Evolutionary conservation across 1,140 invertebrate genomes (phyloP).

Genomic region (Saccostrea glomerata): DNA sequence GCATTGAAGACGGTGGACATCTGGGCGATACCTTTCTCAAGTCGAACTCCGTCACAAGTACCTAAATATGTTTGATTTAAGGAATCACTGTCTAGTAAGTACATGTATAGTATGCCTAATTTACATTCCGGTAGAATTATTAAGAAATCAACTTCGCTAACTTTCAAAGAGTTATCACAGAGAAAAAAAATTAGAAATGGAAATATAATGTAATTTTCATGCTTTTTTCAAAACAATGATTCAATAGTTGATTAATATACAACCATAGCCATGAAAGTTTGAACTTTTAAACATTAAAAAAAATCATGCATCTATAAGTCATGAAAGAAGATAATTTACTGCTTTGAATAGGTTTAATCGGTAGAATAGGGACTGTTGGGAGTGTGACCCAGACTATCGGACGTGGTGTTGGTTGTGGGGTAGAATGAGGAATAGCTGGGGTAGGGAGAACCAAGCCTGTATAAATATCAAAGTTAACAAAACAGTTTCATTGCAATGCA

Average conservation of each 20-base stretch:
- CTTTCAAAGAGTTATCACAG: no score
- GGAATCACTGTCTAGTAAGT: no score
- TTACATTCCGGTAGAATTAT: no score
- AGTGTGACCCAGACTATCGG: background rate
- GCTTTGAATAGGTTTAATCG: background rate
- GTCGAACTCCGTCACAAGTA: background rate
- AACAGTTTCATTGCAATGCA: background rate
- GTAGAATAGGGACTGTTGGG: background rate
- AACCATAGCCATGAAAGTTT: no score
- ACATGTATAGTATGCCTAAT: no score
- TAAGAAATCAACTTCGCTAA: no score
- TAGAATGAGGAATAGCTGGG: background rate
- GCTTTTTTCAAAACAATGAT: no score
- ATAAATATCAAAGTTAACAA: background rate
- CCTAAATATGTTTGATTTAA: background rate
- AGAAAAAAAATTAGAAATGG: no score
- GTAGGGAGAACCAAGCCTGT: conserved; percentile 6
- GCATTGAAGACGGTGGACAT: background rate
- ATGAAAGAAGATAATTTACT: background rate
- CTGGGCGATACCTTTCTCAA: background rate
- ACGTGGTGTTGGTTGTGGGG: background rate
- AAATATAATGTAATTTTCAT: no score
- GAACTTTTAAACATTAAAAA: no score
- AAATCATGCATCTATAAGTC: no score
- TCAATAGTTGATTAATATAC: background rate